Base-by-base conservation (phyloP, 2,888 invertebrate genomes). In the Lasiommata megera region DNA sequence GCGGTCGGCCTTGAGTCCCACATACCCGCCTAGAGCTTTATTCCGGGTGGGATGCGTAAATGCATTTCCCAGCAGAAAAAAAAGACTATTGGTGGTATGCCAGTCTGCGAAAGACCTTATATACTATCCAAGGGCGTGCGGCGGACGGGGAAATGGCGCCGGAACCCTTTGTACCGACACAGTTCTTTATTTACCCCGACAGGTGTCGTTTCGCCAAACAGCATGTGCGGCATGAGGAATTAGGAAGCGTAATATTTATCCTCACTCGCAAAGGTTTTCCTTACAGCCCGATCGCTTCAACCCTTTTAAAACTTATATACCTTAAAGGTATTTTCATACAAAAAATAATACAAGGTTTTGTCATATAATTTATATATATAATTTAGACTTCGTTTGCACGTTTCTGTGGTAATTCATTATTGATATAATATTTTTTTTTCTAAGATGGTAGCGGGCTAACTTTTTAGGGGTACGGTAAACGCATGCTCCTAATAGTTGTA, bases 141-240 rank as follows among this genome's bases (percentile, higher is more conserved):
- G 61, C 70, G 68, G 58, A 68, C 67, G 71, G 70, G 65, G 74
- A 77, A 78, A 77, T 78, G 77, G 76, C 70, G 69, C 71, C 67
- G 62, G 63, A 68, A 63, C 67, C 72, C 76, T 77, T 78, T 79
- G 76, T 76, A 62, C 62, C 28, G 62, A 56, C 57, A 63, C 61
- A 66, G 68, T 71, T 74, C 77, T 76, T 71, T 68, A 68, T 57
- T 65, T 60, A 61, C 61, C 57, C 43, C 59, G 63, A 63, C 71
- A 70, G 72, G 69, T 73, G 75, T 73, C 69, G 72, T 68, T 72
- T 67, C 64, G 58, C 57, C 58, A 63, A 60, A 65, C 63, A 62
- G 40, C 58, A 58, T 41, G 43, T 60, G 60, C 48, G 46, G 56
- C 58, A 60, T 58, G 60, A 62, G 50, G 60, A 57, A 61, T 56